Percentiles rank a stretch among this genome's conserved stretches.
phyloP scores from a whole-genome alignment of 1,140 invertebrate species.

The Bombus impatiens region DNA sequence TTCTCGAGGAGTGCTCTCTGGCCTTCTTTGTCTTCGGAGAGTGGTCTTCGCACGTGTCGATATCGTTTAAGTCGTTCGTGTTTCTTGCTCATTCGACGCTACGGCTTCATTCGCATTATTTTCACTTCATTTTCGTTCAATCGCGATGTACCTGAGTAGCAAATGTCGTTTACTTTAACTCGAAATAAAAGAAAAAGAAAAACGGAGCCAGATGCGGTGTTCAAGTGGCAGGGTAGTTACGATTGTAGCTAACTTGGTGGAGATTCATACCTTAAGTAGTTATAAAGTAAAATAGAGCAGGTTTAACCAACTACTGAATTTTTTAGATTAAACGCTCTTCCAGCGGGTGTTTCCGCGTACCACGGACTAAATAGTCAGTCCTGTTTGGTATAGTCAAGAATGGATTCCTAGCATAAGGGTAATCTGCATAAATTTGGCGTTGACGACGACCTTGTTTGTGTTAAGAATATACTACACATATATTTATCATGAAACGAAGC shows the following conservation, averaged over 20 bases:
- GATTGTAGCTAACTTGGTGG: background rate
- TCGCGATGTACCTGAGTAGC: no score
- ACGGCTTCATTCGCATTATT: background rate
- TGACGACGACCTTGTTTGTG: slow-evolving; percentile 18
- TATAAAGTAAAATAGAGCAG: background rate
- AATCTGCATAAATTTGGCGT: slow-evolving; percentile 16
- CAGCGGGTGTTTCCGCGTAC: background rate
- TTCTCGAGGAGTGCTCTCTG: slow-evolving; percentile 70
- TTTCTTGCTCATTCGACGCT: background rate
- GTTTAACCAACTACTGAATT: background rate
- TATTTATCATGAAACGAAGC: slow-evolving; percentile 69
- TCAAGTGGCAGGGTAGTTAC: background rate
- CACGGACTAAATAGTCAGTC: background rate
- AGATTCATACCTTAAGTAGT: background rate
- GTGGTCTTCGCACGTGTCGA: slow-evolving; percentile 58
- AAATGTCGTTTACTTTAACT: background rate
- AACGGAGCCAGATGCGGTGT: background rate
- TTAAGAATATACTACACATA: slow-evolving; percentile 25
- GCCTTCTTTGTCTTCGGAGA: slow-evolving; percentile 66
- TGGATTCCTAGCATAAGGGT: slow-evolving; percentile 60
- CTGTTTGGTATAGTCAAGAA: slow-evolving; percentile 14
- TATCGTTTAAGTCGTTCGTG: slow-evolving; percentile 18
- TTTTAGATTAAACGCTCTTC: slow-evolving; percentile 33
- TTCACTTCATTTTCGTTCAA: background rate
- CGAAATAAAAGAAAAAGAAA: background rate